Evolutionary conservation across 2,888 invertebrate species (phyloP).

Genomic region (Drosophila limbata): DNA sequence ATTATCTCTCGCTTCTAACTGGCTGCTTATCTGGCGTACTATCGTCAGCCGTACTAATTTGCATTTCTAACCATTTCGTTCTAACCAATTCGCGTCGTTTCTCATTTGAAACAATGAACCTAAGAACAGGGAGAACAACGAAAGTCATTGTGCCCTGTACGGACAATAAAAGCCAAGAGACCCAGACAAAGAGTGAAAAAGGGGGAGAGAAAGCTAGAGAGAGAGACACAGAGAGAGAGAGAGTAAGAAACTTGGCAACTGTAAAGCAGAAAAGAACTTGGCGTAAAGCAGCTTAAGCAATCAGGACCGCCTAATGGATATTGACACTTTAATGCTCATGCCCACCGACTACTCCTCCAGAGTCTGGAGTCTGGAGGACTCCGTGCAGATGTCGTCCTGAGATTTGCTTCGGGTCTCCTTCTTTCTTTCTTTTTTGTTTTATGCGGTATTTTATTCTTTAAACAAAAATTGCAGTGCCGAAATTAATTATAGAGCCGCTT

Average conservation of each 20-base stretch:
- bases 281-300: constrained; percentile 81
- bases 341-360: constrained; percentile 48
- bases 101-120: constrained; percentile 79
- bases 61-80: constrained; percentile 78
- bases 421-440: constrained; percentile 23
- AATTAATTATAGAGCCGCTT: constrained; percentile 75
- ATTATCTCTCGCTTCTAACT: constrained; percentile 27
- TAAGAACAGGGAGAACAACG: constrained; percentile 66
- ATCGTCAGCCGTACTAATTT: constrained; percentile 74
- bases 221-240: constrained; percentile 13
- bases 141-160: constrained; percentile 70
- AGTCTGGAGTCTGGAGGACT: constrained; percentile 15
- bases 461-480: constrained; percentile 77
- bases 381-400: constrained; percentile 69
- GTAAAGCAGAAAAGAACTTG: constrained; percentile 75
- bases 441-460: constrained; percentile 71
- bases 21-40: constrained; percentile 59
- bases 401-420: constrained; percentile 61
- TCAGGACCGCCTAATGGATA: constrained; percentile 81
- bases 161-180: constrained; percentile 70
- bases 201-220: constrained; percentile 17
- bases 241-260: constrained; percentile 68
- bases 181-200: constrained; percentile 35
- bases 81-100: constrained; percentile 80
- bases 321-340: constrained; percentile 78